A percentile compares a stretch with the other conserved stretches of the same genome.
Conservation (phyloP, 2,888 invertebrate species). For the Tachina fera region DNA sequence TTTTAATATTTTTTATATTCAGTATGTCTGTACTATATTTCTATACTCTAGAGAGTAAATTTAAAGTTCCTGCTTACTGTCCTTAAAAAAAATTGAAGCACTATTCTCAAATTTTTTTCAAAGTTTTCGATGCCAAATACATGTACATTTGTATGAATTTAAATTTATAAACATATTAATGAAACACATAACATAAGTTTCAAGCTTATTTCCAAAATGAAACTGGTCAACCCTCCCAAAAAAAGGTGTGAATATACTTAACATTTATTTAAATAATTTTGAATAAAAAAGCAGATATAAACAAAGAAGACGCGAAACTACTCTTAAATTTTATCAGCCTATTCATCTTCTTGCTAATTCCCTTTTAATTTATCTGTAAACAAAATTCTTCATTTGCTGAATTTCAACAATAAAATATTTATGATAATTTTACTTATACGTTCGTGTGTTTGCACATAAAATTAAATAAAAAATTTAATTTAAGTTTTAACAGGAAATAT, state of each 20-base stretch:
- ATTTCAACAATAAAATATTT: conserved; percentile 35
- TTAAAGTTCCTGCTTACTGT: too few species aligned
- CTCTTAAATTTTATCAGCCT: conserved; percentile 2
- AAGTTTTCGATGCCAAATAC: too few species aligned
- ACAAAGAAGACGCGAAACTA: not conserved
- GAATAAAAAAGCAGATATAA: not conserved
- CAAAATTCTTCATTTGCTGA: not conserved
- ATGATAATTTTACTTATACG: conserved; percentile 30
- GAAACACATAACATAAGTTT: too few species aligned
- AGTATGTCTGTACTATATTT: too few species aligned
- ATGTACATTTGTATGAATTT: too few species aligned
- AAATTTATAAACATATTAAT: too few species aligned
- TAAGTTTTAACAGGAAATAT: conserved; percentile 60
- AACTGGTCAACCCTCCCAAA: not conserved
- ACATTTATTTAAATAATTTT: not conserved
- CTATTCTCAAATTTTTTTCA: too few species aligned
- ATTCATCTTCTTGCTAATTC: not conserved
- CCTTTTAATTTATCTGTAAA: conserved; percentile 43
- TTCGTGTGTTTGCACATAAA: not conserved
- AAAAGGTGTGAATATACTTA: conserved; percentile 56
- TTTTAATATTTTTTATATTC: too few species aligned
- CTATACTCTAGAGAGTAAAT: too few species aligned
- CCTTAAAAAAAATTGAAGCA: too few species aligned
- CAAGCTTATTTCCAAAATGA: not conserved
- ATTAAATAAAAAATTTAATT: conserved; percentile 45